phyloP scores from a whole-genome alignment of 2,797 vertebrate genomes.

The Rhodeus uyekii region DNA sequence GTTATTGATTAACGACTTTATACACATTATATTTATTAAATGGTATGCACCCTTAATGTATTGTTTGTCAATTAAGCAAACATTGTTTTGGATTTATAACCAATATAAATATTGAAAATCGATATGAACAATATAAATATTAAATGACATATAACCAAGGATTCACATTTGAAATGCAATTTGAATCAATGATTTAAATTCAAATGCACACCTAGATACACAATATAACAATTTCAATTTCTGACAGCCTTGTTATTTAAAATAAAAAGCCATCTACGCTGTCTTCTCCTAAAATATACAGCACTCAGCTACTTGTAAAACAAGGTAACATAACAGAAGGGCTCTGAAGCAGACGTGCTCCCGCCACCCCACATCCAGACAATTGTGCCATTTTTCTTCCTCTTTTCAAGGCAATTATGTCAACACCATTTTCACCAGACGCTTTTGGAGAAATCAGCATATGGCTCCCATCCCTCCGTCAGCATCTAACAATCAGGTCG shows the following conservation, averaged over 20 bases:
- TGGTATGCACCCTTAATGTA: background rate
- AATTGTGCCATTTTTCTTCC: slow-evolving; percentile 15
- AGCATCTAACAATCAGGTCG: slow-evolving; percentile 35
- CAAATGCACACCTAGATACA: background rate
- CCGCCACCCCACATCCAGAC: background rate
- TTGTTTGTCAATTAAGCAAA: background rate
- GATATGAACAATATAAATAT: background rate
- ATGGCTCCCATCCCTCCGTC: slow-evolving; percentile 19
- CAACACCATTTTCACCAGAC: slow-evolving; percentile 25
- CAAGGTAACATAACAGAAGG: background rate
- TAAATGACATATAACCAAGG: background rate
- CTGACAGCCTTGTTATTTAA: background rate
- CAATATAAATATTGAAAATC: too few relatives aligned
- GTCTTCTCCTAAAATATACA: background rate
- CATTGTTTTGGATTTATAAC: background rate
- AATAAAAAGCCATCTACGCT: background rate
- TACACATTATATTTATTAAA: background rate
- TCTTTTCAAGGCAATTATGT: slow-evolving; percentile 31
- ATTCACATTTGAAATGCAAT: background rate
- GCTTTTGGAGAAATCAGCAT: slow-evolving; percentile 20
- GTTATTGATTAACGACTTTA: background rate
- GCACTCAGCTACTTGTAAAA: background rate
- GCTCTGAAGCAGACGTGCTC: background rate
- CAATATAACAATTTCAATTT: background rate
- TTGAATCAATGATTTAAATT: background rate